phyloP scores from a whole-genome alignment of 2,888 invertebrate species.

The Chrysolina americana region DNA sequence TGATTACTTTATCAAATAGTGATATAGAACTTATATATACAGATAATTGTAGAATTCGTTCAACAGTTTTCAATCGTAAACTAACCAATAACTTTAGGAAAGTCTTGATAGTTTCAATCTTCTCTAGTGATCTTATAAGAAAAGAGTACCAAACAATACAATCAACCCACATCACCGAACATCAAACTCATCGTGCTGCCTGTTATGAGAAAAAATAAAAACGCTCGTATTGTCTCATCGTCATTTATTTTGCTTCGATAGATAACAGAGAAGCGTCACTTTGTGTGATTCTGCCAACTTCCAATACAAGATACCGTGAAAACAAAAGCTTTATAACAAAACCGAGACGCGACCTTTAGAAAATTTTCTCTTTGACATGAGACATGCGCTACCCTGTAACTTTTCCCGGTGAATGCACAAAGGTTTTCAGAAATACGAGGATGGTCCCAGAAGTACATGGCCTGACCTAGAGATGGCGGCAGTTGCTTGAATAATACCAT shows the following conservation, averaged over 20 bases:
- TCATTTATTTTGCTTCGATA: constrained; percentile 9
- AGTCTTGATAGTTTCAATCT: too few relatives aligned
- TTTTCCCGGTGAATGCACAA: not conserved
- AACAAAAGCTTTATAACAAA: not conserved
- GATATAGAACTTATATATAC: too few relatives aligned
- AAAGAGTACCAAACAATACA: too few relatives aligned
- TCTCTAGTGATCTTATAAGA: too few relatives aligned
- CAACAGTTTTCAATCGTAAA: too few relatives aligned
- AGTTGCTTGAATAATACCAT: too few relatives aligned
- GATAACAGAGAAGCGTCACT: constrained; percentile 2
- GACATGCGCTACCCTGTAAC: not conserved
- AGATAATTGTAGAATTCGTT: too few relatives aligned
- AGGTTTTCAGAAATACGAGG: not conserved
- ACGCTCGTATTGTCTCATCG: not conserved
- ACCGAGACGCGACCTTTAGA: not conserved
- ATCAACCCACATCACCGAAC: not conserved
- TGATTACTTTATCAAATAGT: too few relatives aligned
- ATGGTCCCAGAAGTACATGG: too few relatives aligned
- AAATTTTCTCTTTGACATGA: constrained; percentile 9
- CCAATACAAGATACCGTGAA: not conserved
- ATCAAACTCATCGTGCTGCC: not conserved
- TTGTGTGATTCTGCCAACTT: constrained; percentile 9
- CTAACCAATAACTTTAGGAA: too few relatives aligned
- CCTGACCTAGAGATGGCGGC: too few relatives aligned
- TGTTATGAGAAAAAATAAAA: not conserved